Conservation (phyloP, 1,140 invertebrate genomes). For the Eciton burchellii region DNA sequence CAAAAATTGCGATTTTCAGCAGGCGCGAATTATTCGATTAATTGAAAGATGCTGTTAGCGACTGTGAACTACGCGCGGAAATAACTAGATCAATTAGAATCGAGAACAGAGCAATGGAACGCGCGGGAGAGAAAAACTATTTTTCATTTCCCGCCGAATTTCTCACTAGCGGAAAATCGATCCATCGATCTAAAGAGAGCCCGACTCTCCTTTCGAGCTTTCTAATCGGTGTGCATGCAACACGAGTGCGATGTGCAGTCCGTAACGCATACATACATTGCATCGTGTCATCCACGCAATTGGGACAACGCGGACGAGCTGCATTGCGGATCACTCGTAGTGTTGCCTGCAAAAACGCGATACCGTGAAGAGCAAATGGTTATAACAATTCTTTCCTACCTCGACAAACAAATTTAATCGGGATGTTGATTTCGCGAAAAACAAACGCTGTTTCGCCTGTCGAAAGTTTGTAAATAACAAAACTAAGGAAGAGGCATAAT, state of each 20-base stretch:
- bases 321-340: slow-evolving; percentile 62
- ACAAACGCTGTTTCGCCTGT: not conserved
- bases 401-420: not conserved
- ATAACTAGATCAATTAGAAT: too few species aligned
- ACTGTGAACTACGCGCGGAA: too few species aligned
- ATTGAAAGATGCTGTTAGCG: too few species aligned
- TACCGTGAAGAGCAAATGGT: not conserved
- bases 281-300: slow-evolving; percentile 53
- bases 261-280: slow-evolving; percentile 52
- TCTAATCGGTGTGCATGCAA: not conserved
- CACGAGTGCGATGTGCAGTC: slow-evolving; percentile 57
- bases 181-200: not conserved
- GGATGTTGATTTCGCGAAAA: not conserved
- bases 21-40: too few species aligned
- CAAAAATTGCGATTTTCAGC: not conserved
- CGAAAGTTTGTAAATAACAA: slow-evolving; percentile 24
- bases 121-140: not conserved
- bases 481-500: not conserved
- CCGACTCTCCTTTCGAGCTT: not conserved
- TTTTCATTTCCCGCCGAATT: not conserved
- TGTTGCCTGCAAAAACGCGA: slow-evolving; percentile 32
- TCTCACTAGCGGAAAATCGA: not conserved
- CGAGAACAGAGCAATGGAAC: too few species aligned
- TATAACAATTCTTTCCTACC: slow-evolving; percentile 11
- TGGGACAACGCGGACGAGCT: slow-evolving; percentile 54